Evolutionary conservation across 2,113 vertebrate species (phyloP), one percentile per base, ranked within the genome.

Genomic region (Ophthalmolycus amberensis): DNA sequence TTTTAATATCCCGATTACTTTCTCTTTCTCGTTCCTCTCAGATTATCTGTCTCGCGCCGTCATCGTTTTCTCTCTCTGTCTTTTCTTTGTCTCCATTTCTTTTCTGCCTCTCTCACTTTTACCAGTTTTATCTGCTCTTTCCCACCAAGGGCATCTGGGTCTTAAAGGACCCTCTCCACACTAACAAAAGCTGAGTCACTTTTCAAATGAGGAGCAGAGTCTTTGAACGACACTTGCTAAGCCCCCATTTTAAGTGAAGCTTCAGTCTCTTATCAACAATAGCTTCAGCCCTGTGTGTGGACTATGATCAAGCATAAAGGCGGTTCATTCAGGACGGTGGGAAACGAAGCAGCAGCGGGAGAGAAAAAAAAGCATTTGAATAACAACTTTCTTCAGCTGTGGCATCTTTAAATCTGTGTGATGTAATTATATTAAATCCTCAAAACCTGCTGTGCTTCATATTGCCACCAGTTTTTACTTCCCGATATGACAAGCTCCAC

Each of bases 161-260:
- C 85, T 82, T 83, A 69, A 84, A 88, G 79, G 77, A 70, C 77
- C 80, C 87, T 84, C 84, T 84, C 83, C 68, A 71, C 72, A 73
- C 81, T 71, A 89, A 92, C 91, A 92, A 92, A 91, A 89, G 90
- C 89, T 64, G 84, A 90, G 88, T 92, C 87, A 91, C 87, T 90
- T 89, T 91, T 92, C 78, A 90, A 91, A 92, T 87, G 83, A 91
- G 87, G 89, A 89, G 84, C 77, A 46, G 72, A 66, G 83, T 83
- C 87, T 92, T 88, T 89, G 90, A 93, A 85, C 81, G 73, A 77
- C 89, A 79, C 87, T 91, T 9, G 65, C 90, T 92, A 90, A 93
- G 89, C 89, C 91, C 79, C 79, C 86, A 82, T 87, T 91, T 90
- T 67, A 92, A 91, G 91, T 87, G 83, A 82, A 77, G 82, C 87